Base-by-base conservation (phyloP, 2,888 invertebrate species). In the Brachyopa scutellaris region DNA sequence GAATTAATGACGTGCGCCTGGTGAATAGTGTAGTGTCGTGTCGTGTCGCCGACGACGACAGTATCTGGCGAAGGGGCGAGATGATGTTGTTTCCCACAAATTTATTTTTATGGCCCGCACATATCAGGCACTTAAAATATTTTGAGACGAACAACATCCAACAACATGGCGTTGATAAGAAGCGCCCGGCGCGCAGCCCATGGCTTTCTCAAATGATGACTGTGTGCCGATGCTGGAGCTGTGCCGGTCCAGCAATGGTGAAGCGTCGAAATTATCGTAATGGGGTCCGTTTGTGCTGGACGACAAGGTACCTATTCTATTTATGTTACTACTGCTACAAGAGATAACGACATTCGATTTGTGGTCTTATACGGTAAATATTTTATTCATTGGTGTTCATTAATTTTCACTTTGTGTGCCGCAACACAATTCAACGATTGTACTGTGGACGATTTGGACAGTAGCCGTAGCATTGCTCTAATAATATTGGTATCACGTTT, bases 51-150 rank as follows among this genome's bases (percentile, higher is more conserved):
- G 57, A 17, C 36, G 36, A 19, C 38, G 53, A 47, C 59, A 8
- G 47, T 69, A 62, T 69, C 61, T 42, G 42, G 33, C 36, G 19
- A 42, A 53, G 47, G 31, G 42, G 57, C 36, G 13, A 72, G 70
- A 82, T 82, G 76, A 82, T 82, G 77, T 77, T 82, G 82, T 82
- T 82, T 77, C 53, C 40, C 77, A 77, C 70, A 64, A 69, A 82
- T 72, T 82, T 82, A 77, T 72, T 77, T 82, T 77, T 72, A 77
- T 70, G 70, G 59, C 72, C 51, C 51, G 59, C 82, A 70, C 77
- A 76, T 82, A 82, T 82, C 82, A 72, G 77, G 70, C 82, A 82
- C 82, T 82, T 82, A 77, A 82, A 82, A 82, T 72, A 82, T 82
- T 82, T 51, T 53, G 47, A 82, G 82, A 66, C 82, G 55, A 70